Evolutionary conservation across 2,888 invertebrate genomes (phyloP).

Genomic region (Phlogophora meticulosa): DNA sequence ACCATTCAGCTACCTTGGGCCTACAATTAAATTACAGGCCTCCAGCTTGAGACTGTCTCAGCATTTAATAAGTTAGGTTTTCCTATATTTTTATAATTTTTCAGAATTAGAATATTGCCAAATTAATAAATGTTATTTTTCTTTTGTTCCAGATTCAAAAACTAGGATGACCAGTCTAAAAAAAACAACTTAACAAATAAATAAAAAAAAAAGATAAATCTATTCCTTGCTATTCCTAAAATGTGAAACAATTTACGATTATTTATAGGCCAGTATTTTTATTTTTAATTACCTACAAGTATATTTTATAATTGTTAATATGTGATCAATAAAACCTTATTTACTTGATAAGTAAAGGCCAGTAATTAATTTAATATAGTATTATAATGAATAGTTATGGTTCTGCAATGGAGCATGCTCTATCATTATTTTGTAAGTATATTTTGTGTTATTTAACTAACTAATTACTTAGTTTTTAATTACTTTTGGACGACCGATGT

Average conservation of each 20-base stretch:
- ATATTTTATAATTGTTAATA: slow-evolving; percentile 26
- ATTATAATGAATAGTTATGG: slow-evolving; percentile 35
- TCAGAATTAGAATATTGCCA: too few species aligned
- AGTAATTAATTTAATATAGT: slow-evolving; percentile 70
- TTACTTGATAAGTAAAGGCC: slow-evolving; percentile 69
- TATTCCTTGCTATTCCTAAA: slow-evolving; percentile 14
- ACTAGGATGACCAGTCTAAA: slow-evolving; percentile 22
- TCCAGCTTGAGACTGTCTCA: too few species aligned
- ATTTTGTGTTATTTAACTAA: not conserved
- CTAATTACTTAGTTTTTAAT: not conserved
- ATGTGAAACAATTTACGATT: slow-evolving; percentile 43
- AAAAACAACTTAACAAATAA: not conserved
- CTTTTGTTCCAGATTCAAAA: slow-evolving; percentile 64
- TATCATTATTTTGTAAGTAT: slow-evolving; percentile 54
- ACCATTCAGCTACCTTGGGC: too few species aligned
- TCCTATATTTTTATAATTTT: too few species aligned
- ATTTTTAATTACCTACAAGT: slow-evolving; percentile 10
- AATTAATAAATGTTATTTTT: slow-evolving; percentile 12
- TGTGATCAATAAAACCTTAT: slow-evolving; percentile 51
- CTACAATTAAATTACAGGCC: too few species aligned
- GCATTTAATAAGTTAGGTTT: too few species aligned
- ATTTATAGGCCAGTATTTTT: slow-evolving; percentile 57
- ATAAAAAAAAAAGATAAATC: slow-evolving; percentile 3
- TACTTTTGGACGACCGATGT: too few species aligned
- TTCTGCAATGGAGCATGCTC: slow-evolving; percentile 37